Conservation (phyloP, 2,113 vertebrate genomes). For the Muntiacus reevesi region DNA sequence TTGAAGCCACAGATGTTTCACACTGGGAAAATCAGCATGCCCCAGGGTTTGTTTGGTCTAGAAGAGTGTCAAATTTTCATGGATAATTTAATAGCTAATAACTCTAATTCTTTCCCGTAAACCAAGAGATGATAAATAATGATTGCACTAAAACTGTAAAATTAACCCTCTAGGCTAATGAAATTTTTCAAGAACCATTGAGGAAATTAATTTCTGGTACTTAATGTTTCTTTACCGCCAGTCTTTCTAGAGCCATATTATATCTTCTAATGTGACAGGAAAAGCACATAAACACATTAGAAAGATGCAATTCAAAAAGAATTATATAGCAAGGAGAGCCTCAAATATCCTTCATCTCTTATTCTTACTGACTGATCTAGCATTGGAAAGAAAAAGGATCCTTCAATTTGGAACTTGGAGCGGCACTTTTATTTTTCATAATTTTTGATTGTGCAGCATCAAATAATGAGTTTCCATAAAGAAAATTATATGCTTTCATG, state of each 20-base stretch:
- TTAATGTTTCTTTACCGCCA: conserved; percentile 78
- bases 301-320: conserved; percentile 56
- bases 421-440: neutral
- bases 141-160: conserved; percentile 82
- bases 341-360: conserved; percentile 37
- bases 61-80: conserved; percentile 86
- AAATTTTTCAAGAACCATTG: conserved; percentile 71
- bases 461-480: neutral
- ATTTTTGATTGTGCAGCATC: neutral
- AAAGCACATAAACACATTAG: conserved; percentile 63
- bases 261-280: conserved; percentile 58
- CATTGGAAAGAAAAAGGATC: neutral
- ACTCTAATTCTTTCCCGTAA: conserved; percentile 85
- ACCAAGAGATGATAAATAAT: conserved; percentile 86
- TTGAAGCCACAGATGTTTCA: conserved; percentile 86
- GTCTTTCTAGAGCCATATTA: conserved; percentile 69
- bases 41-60: conserved; percentile 87
- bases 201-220: conserved; percentile 82
- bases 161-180: conserved; percentile 85
- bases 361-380: neutral
- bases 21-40: conserved; percentile 87
- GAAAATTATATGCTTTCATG: neutral
- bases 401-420: neutral
- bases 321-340: conserved; percentile 35
- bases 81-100: conserved; percentile 92